These are phyloP conservation scores for Dendronephthya gigantea DNA, from an alignment of 64 coral and sea anemone species.

Conservation along the genomic window DNA sequence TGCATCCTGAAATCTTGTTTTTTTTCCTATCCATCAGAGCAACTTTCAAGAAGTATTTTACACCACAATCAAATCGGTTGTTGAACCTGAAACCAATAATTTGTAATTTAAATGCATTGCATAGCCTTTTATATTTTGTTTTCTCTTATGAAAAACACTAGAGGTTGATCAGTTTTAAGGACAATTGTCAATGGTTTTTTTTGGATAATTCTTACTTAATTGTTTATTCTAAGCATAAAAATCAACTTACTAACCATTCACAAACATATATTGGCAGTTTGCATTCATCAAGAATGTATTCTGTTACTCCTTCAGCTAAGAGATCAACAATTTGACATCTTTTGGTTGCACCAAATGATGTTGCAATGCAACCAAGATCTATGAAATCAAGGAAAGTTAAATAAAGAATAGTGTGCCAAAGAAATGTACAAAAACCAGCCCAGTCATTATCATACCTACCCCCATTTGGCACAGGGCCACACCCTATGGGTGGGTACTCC, in stretches of 20 bases:
- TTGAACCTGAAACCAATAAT: background rate
- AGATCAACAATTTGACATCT: background rate
- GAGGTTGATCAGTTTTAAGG: no score
- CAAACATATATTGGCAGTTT: constrained; percentile 11
- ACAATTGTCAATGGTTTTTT: no score
- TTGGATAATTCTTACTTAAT: no score
- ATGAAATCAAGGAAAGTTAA: background rate
- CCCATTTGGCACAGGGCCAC: background rate
- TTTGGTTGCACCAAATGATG: background rate
- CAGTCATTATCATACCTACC: background rate
- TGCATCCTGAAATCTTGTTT: background rate
- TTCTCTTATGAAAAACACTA: no score
- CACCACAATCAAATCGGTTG: background rate
- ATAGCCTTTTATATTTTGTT: no score
- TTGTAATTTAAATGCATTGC: background rate
- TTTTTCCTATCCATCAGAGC: background rate
- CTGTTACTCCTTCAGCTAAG: background rate
- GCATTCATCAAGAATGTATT: constrained; percentile 3
- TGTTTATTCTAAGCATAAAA: no score
- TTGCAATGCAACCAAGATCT: constrained; percentile 7
- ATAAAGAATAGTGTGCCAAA: background rate
- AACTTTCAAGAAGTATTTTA: background rate
- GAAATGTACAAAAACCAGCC: background rate
- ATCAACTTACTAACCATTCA: constrained; percentile 1
- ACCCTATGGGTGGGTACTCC: background rate